Conservation (phyloP, 2,113 vertebrate genomes). For the Aptenodytes patagonicus region DNA sequence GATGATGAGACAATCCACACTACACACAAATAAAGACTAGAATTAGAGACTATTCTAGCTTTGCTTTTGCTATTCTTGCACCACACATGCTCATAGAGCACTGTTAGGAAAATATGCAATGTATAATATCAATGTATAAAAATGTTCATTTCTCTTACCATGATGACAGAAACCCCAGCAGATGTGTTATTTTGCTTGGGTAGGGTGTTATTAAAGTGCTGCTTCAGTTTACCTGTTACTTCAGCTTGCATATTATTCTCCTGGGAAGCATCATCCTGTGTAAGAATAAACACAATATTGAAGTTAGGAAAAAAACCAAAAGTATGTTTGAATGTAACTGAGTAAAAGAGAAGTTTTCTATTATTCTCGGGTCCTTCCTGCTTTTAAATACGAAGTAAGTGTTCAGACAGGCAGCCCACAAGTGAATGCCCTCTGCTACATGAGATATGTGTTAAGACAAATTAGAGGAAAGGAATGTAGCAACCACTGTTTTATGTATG, state of each 20-base stretch:
- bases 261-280: conserved; percentile 84
- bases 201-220: conserved; percentile 89
- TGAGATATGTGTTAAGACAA: not conserved
- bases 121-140: not conserved
- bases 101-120: not conserved
- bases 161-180: conserved; percentile 91
- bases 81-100: not conserved
- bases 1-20: not conserved
- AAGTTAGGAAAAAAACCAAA: not conserved
- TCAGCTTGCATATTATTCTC: conserved; percentile 94
- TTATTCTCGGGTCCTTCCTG: not conserved
- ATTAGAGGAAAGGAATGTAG: not conserved
- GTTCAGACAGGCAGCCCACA: not conserved
- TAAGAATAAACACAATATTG: not conserved
- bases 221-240: conserved; percentile 96
- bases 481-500: not conserved
- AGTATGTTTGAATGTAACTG: not conserved
- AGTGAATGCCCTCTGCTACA: not conserved
- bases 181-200: conserved; percentile 86
- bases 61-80: conserved; percentile 48
- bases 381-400: not conserved
- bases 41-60: not conserved
- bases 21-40: not conserved
- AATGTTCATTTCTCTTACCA: conserved; percentile 80
- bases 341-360: not conserved